Conservation (phyloP, 2,888 invertebrate genomes). For the Thalpophila matura region DNA sequence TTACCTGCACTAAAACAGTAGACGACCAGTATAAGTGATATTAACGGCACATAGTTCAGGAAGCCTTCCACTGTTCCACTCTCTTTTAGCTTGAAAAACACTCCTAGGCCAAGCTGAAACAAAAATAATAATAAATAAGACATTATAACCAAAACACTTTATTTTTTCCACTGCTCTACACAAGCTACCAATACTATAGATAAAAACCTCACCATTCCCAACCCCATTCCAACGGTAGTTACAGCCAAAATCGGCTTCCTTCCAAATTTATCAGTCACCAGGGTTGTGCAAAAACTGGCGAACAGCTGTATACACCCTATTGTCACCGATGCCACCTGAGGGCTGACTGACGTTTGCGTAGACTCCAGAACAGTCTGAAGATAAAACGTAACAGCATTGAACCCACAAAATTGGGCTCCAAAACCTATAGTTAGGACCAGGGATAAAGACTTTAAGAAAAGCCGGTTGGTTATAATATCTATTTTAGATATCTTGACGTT, state of each 20-base stretch:
- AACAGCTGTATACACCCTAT: constrained; percentile 76
- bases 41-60: constrained; percentile 78
- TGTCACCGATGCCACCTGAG: constrained; percentile 75
- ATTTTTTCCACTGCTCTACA: too few relatives aligned
- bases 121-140: too few relatives aligned
- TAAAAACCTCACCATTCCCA: constrained; percentile 73
- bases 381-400: constrained; percentile 76
- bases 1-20: constrained; percentile 80
- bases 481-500: constrained; percentile 40
- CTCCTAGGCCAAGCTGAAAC: constrained; percentile 57
- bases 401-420: constrained; percentile 70
- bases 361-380: constrained; percentile 78
- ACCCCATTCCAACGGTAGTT: constrained; percentile 64
- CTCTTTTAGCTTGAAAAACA: constrained; percentile 58
- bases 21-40: constrained; percentile 77
- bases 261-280: constrained; percentile 45
- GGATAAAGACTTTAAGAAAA: constrained; percentile 50
- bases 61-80: constrained; percentile 60
- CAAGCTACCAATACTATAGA: too few relatives aligned
- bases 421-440: constrained; percentile 32
- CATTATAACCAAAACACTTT: too few relatives aligned
- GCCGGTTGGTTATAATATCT: constrained; percentile 51
- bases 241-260: constrained; percentile 66
- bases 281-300: constrained; percentile 67
- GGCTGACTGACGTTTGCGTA: constrained; percentile 73